Conservation (phyloP, 2,797 vertebrate genomes). For the Neoniphon sammara region DNA sequence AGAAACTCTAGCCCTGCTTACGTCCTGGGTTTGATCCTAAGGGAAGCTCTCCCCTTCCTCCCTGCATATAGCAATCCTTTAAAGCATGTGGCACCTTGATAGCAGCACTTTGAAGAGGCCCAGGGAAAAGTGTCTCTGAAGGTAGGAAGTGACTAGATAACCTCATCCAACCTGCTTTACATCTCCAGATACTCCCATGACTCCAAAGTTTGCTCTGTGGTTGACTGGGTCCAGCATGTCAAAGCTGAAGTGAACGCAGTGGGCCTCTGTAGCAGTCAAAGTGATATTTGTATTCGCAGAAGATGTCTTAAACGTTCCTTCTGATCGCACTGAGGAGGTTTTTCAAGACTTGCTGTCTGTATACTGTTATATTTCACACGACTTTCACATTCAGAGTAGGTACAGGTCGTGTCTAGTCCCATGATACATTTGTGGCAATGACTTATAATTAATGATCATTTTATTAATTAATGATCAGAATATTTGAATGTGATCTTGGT, state of each 20-base stretch:
- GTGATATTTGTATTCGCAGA: constrained; percentile 29
- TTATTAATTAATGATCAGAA: no score
- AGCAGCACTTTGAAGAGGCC: constrained; percentile 67
- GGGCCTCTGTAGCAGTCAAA: constrained; percentile 16
- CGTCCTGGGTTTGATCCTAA: constrained; percentile 61
- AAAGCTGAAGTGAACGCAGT: constrained; percentile 15
- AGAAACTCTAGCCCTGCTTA: constrained; percentile 47
- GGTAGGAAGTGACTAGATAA: constrained; percentile 58
- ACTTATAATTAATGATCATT: no score
- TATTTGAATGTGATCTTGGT: no score
- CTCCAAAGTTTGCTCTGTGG: constrained; percentile 32
- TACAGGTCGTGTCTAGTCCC: no score
- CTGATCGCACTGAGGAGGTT: not conserved
- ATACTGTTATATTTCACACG: no score
- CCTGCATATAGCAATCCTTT: constrained; percentile 62
- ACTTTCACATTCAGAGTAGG: no score
- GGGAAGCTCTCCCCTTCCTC: constrained; percentile 34
- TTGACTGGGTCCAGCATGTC: not conserved
- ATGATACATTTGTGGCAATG: no score
- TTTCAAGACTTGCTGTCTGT: no score
- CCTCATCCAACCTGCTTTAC: constrained; percentile 53
- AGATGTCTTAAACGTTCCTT: constrained; percentile 9
- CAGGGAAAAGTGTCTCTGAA: constrained; percentile 52
- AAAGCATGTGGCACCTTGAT: constrained; percentile 55
- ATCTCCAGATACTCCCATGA: constrained; percentile 45